These are phyloP conservation scores for Triplophysa siluroides DNA, from an alignment of 2,113 vertebrate species.

Conservation along the genomic window DNA sequence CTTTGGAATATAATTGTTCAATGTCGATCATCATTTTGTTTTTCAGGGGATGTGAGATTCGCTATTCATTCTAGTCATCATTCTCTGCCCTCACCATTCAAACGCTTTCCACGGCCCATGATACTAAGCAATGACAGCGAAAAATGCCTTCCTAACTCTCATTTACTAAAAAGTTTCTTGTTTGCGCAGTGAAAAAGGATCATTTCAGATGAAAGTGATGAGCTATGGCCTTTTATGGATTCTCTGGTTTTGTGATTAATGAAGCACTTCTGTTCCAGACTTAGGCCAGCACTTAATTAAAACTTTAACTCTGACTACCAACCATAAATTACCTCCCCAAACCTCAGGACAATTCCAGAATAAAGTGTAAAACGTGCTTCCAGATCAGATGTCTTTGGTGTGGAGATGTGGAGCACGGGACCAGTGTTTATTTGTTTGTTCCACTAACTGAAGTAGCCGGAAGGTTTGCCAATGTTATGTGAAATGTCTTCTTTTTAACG, in stretches of 20 bases:
- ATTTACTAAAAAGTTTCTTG: conserved; percentile 53
- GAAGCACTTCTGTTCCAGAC: conserved; percentile 64
- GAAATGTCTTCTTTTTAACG: too few relatives aligned
- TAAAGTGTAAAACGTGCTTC: conserved; percentile 60
- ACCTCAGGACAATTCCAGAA: conserved; percentile 60
- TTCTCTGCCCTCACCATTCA: too few relatives aligned
- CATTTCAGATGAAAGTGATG: conserved; percentile 62
- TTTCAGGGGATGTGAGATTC: too few relatives aligned
- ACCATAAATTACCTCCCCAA: conserved; percentile 68
- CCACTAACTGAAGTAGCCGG: background rate
- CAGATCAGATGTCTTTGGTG: conserved; percentile 54
- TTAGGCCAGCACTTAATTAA: conserved; percentile 70
- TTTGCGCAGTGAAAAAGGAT: conserved; percentile 50
- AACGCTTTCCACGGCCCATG: too few relatives aligned
- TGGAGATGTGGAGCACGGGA: conserved; percentile 27
- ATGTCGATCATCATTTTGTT: too few relatives aligned
- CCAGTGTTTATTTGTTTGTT: background rate
- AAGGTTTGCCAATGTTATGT: background rate
- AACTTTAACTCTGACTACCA: conserved; percentile 63
- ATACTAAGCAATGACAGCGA: background rate
- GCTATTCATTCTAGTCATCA: too few relatives aligned
- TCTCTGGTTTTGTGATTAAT: conserved; percentile 64
- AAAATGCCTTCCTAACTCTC: conserved; percentile 15
- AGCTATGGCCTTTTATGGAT: conserved; percentile 58
- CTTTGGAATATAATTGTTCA: too few relatives aligned